A percentile compares a stretch with the other conserved stretches of the same genome.
phyloP scores from a whole-genome alignment of 2,797 vertebrate genomes.

The Rhincodon typus region DNA sequence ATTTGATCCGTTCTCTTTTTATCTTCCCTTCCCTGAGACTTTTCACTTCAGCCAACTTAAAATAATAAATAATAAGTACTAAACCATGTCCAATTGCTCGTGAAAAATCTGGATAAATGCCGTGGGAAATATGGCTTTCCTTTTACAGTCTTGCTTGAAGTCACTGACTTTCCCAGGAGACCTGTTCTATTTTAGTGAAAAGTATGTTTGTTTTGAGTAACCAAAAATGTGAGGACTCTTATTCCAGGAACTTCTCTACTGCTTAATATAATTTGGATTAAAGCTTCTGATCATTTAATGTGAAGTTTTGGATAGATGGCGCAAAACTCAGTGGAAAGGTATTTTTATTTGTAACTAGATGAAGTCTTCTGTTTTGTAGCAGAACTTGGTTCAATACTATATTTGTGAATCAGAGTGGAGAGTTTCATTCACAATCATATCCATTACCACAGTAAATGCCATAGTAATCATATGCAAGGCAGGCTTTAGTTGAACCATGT shows the following conservation, averaged over 20 bases:
- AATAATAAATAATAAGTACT: slow-evolving; percentile 28
- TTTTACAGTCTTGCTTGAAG: not conserved
- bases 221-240: slow-evolving; percentile 8
- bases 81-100: not conserved
- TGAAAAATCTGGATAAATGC: not conserved
- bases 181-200: slow-evolving; percentile 16
- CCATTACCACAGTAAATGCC: slow-evolving; percentile 32
- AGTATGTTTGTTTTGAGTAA: not conserved
- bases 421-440: slow-evolving; percentile 39
- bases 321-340: not conserved
- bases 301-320: slow-evolving; percentile 20
- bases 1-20: not conserved
- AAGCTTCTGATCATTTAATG: not conserved
- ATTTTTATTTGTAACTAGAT: slow-evolving; percentile 38
- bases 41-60: not conserved
- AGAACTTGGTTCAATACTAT: slow-evolving; percentile 35
- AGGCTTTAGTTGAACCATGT: not conserved
- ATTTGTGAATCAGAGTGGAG: slow-evolving; percentile 10
- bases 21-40: not conserved
- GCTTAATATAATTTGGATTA: not conserved
- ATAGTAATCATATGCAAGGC: slow-evolving; percentile 22
- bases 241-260: not conserved
- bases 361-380: not conserved
- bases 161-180: not conserved
- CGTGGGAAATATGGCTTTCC: slow-evolving; percentile 12